These are phyloP conservation scores for Caerostris extrusa DNA, from an alignment of 1,140 invertebrate species.

Conservation along the genomic window DNA sequence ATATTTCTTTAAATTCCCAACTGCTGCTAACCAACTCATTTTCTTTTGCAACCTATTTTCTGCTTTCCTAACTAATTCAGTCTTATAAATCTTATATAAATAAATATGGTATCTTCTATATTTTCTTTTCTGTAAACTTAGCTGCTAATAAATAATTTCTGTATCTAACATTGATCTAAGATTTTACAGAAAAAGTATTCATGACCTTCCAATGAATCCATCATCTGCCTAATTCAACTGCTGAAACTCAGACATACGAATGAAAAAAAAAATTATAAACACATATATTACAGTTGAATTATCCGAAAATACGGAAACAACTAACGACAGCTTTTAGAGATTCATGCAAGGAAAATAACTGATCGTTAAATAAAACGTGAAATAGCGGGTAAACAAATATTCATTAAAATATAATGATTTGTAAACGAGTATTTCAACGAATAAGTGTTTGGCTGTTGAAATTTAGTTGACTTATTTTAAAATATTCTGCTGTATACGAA, in stretches of 20 bases:
- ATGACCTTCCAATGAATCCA: neutral
- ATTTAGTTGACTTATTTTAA: no score
- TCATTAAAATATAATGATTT: no score
- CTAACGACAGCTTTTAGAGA: no score
- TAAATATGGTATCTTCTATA: neutral
- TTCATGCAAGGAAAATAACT: no score
- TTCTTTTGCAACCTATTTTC: neutral
- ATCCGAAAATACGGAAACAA: no score
- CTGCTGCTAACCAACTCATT: neutral
- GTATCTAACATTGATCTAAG: neutral
- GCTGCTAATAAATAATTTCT: no score
- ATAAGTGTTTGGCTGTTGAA: no score
- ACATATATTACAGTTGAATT: neutral
- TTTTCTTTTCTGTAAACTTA: neutral
- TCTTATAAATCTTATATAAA: neutral
- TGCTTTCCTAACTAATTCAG: neutral
- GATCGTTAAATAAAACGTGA: no score
- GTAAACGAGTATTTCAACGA: no score
- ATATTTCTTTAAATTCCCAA: neutral
- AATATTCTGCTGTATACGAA: no score
- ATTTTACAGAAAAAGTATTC: neutral
- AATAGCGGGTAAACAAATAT: no score
- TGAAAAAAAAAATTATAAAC: neutral
- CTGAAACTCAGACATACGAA: neutral
- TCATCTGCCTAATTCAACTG: slow-evolving; percentile 10